Evolutionary conservation across 2,797 vertebrate species (phyloP).

Genomic region (Okamejei kenojei): DNA sequence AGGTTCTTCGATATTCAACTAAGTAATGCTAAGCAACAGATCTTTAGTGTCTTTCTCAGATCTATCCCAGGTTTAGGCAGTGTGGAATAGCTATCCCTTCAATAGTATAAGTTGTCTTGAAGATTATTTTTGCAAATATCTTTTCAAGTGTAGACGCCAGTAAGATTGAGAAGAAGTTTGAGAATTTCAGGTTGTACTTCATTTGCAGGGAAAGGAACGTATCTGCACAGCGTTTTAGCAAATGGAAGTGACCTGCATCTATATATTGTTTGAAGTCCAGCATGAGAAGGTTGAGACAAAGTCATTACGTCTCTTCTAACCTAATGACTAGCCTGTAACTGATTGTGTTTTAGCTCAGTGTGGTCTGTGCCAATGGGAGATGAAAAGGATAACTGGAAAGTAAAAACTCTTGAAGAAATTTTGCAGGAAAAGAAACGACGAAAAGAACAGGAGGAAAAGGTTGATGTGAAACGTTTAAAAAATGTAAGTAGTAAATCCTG

Average conservation of each 20-base stretch:
- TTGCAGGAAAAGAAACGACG: slow-evolving; percentile 93
- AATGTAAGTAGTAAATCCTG: slow-evolving; percentile 64
- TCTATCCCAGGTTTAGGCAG: not conserved
- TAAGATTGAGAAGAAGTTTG: not conserved
- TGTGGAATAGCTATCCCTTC: not conserved
- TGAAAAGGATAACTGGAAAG: slow-evolving; percentile 99
- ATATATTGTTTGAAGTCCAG: slow-evolving; percentile 2
- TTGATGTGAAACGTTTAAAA: slow-evolving; percentile 80
- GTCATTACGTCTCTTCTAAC: slow-evolving; percentile 13
- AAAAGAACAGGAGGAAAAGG: slow-evolving; percentile 88
- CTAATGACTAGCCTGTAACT: slow-evolving; percentile 36
- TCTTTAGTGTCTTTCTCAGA: not conserved
- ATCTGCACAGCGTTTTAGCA: not conserved
- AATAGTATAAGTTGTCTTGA: not conserved
- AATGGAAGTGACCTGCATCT: not conserved
- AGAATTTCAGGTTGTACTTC: not conserved
- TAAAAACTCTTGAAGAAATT: slow-evolving; percentile 98
- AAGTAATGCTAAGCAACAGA: not conserved
- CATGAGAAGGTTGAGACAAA: slow-evolving; percentile 22
- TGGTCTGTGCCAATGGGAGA: slow-evolving; percentile 85
- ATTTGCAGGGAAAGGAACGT: not conserved
- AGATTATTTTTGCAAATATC: not conserved
- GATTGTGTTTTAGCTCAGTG: slow-evolving; percentile 36
- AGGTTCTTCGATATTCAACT: slow-evolving; percentile 10
- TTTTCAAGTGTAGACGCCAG: not conserved